Evolutionary conservation across 2,888 invertebrate genomes (phyloP).

Genomic region (Calameuta filiformis): DNA sequence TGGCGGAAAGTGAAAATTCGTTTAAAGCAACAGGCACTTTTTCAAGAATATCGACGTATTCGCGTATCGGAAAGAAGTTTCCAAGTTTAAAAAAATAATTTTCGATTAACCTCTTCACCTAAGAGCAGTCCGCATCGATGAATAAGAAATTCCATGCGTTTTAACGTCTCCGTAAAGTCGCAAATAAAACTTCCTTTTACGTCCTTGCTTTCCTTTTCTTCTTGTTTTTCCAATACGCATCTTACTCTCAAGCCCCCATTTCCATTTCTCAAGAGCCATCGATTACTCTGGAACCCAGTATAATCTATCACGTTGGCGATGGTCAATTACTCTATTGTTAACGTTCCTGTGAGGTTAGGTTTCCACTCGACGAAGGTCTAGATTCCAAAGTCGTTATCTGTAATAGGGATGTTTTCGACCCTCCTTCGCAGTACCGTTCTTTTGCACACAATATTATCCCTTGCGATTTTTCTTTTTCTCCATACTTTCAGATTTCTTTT

Average conservation of each 20-base stretch:
- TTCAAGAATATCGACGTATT: not conserved
- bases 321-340: not conserved
- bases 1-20: not conserved
- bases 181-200: not conserved
- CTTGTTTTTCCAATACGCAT: not conserved
- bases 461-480: not conserved
- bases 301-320: not conserved
- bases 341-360: not conserved
- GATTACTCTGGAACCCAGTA: not conserved
- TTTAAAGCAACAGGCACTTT: not conserved
- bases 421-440: not conserved
- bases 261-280: not conserved
- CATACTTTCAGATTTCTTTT: not conserved
- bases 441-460: not conserved
- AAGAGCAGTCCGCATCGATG: not conserved
- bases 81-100: not conserved
- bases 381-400: not conserved
- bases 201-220: no score
- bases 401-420: not conserved
- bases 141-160: not conserved
- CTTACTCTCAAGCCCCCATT: not conserved
- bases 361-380: not conserved
- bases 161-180: not conserved
- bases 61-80: not conserved
- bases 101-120: not conserved